Evolutionary conservation across 2,888 invertebrate species (phyloP).

Genomic region (Bimastos eiseni): DNA sequence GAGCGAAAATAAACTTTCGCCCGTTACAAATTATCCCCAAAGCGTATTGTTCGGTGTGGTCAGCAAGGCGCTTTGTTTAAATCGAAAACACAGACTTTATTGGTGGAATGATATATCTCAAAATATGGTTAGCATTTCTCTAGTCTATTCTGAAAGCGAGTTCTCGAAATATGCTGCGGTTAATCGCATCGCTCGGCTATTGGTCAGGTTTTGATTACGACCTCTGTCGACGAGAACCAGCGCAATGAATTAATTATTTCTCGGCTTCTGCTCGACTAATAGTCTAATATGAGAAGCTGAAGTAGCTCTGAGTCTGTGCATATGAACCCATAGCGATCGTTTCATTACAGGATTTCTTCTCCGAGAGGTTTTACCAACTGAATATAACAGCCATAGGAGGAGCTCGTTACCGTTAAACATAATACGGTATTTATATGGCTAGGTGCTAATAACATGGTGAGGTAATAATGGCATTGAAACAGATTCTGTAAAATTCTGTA

Average conservation of each 20-base stretch:
- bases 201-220: background rate
- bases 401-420: no score
- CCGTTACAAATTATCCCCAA: slow-evolving; percentile 13
- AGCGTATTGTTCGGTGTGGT: background rate
- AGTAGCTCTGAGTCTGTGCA: background rate
- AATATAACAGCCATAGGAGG: background rate
- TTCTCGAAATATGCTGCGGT: background rate
- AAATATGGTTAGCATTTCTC: background rate
- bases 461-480: background rate
- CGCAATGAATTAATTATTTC: background rate
- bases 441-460: background rate
- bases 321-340: background rate
- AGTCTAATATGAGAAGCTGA: background rate
- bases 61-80: background rate
- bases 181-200: background rate
- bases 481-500: background rate
- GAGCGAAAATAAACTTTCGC: background rate
- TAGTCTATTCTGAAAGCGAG: no score
- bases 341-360: background rate
- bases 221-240: background rate
- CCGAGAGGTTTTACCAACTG: background rate
- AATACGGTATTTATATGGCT: no score
- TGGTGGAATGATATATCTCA: background rate
- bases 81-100: background rate
- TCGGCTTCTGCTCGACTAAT: background rate